phyloP scores from a whole-genome alignment of 2,113 vertebrate species.

The Nanorana parkeri region DNA sequence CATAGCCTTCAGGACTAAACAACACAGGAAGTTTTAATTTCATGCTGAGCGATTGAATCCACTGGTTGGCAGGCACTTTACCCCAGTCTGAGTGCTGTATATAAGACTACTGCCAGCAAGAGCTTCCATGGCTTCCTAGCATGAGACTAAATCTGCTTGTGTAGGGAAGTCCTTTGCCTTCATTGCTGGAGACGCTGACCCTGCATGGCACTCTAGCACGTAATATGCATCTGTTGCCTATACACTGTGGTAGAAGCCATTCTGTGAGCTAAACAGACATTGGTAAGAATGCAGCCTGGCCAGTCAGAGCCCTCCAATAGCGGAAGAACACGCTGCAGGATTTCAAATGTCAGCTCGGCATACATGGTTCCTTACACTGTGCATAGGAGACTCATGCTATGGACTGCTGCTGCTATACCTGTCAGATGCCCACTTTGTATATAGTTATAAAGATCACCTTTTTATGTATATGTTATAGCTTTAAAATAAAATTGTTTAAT shows the following conservation, averaged over 20 bases:
- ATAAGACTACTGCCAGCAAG: not conserved
- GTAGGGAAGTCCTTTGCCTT: not conserved
- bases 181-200: constrained; percentile 13
- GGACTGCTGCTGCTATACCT: constrained; percentile 83
- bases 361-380: not conserved
- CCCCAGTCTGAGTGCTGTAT: not conserved
- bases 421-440: constrained; percentile 76
- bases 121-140: no score
- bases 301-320: not conserved
- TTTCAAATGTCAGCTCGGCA: not conserved
- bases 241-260: not conserved
- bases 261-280: not conserved
- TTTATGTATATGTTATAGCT: constrained; percentile 70
- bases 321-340: not conserved
- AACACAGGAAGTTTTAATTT: no score
- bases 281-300: not conserved
- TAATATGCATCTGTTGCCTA: constrained; percentile 1
- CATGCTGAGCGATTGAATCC: no score
- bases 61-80: not conserved
- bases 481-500: constrained; percentile 66
- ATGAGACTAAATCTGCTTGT: no score
- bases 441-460: constrained; percentile 74
- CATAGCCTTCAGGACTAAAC: constrained; percentile 53
- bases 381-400: constrained; percentile 59
- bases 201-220: constrained; percentile 39